phyloP scores from a whole-genome alignment of 2,888 invertebrate species.

The Ormyrus pomaceus region DNA sequence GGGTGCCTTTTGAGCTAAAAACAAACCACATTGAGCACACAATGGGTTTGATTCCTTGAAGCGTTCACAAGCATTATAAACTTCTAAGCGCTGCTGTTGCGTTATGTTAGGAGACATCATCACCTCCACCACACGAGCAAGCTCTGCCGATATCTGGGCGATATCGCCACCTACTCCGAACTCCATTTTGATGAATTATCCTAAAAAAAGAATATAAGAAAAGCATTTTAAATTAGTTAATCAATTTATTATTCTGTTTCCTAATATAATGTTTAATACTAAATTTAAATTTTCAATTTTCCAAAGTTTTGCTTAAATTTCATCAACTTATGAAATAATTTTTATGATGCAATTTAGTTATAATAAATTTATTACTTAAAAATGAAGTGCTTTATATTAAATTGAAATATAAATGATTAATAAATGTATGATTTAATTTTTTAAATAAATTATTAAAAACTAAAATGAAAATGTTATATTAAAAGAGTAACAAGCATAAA shows the following conservation, averaged over 20 bases:
- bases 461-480: too few species aligned
- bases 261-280: too few species aligned
- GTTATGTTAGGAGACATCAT: slow-evolving; percentile 88
- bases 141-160: slow-evolving; percentile 84
- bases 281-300: too few species aligned
- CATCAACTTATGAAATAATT: too few species aligned
- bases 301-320: too few species aligned
- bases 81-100: slow-evolving; percentile 86
- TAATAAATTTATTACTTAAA: too few species aligned
- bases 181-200: slow-evolving; percentile 66
- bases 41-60: slow-evolving; percentile 92
- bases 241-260: not conserved
- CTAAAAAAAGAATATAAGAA: slow-evolving; percentile 34
- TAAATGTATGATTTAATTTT: too few species aligned
- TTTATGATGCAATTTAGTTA: too few species aligned
- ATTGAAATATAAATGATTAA: too few species aligned
- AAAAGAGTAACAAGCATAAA: too few species aligned
- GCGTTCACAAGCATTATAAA: slow-evolving; percentile 89
- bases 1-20: slow-evolving; percentile 83
- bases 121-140: slow-evolving; percentile 88
- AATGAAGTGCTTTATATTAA: too few species aligned
- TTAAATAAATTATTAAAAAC: too few species aligned
- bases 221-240: not conserved
- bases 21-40: slow-evolving; percentile 91
- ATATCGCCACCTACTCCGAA: slow-evolving; percentile 81